phyloP scores from a whole-genome alignment of 1,140 invertebrate species.

The Drosophila nigrodunni region DNA sequence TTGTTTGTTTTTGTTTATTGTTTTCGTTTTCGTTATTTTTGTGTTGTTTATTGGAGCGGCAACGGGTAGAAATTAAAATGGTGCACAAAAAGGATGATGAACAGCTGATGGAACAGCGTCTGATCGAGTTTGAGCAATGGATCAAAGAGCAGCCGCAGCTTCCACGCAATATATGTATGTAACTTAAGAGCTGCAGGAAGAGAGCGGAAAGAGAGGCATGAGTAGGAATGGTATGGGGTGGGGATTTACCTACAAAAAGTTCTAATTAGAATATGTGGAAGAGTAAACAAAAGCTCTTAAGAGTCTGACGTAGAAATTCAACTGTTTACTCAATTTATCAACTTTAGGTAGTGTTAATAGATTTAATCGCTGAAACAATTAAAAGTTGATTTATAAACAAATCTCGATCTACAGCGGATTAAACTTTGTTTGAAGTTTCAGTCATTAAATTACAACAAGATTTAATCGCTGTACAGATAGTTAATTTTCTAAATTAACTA shows the following conservation, averaged over 20 bases:
- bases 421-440: too few species aligned
- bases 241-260: background rate
- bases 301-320: background rate
- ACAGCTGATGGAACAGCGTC: constrained; percentile 85
- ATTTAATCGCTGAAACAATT: too few species aligned
- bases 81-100: constrained; percentile 61
- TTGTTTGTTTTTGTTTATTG: constrained; percentile 1
- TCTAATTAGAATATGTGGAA: constrained; percentile 11
- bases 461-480: too few species aligned
- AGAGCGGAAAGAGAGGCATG: background rate
- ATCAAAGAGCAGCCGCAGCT: constrained; percentile 90
- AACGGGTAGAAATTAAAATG: constrained; percentile 26
- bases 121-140: constrained; percentile 89
- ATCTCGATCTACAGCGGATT: too few species aligned
- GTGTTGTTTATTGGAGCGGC: background rate
- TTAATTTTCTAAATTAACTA: too few species aligned
- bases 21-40: constrained; percentile 14
- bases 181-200: background rate
- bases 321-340: background rate
- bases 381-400: too few species aligned
- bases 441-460: too few species aligned
- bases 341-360: background rate
- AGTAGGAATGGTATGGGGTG: background rate
- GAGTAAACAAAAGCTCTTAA: background rate
- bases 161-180: constrained; percentile 89